These are phyloP conservation scores for Batillaria attramentaria DNA, from an alignment of 1,140 invertebrate species.

Conservation along the genomic window DNA sequence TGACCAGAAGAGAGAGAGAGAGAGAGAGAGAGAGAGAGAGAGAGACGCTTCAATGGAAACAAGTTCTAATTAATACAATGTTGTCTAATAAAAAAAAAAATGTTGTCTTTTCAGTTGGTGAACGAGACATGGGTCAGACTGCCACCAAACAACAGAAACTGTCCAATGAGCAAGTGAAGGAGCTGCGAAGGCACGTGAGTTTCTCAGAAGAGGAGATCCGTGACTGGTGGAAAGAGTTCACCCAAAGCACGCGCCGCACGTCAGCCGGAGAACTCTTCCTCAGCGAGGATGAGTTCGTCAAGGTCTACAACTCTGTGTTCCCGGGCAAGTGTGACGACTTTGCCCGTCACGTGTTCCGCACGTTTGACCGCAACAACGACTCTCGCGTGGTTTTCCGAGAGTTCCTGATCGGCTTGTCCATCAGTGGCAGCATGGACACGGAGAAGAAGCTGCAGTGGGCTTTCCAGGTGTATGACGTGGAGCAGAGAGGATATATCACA, in stretches of 20 bases:
- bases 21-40: no score
- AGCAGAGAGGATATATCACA: constrained; percentile 86
- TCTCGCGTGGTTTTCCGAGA: constrained; percentile 58
- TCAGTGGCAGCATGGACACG: constrained; percentile 78
- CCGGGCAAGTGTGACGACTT: constrained; percentile 48
- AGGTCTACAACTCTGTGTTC: constrained; percentile 54
- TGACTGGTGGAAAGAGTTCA: constrained; percentile 30
- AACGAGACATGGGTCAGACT: constrained; percentile 1
- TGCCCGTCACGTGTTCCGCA: constrained; percentile 53
- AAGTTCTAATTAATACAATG: background rate
- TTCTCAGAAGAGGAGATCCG: constrained; percentile 22
- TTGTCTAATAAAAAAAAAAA: background rate
- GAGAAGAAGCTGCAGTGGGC: constrained; percentile 93
- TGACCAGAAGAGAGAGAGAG: no score
- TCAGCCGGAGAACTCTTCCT: background rate
- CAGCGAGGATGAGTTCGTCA: constrained; percentile 38
- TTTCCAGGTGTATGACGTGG: constrained; percentile 91
- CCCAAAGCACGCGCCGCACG: background rate
- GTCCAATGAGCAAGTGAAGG: background rate
- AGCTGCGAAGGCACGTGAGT: constrained; percentile 12
- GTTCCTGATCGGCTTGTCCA: constrained; percentile 56
- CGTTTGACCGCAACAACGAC: constrained; percentile 56
- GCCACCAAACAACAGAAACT: background rate
- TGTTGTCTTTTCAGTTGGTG: background rate
- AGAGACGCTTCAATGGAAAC: background rate